Conservation (phyloP, 2,888 invertebrate genomes). For the Leptinotarsa haldemani region DNA sequence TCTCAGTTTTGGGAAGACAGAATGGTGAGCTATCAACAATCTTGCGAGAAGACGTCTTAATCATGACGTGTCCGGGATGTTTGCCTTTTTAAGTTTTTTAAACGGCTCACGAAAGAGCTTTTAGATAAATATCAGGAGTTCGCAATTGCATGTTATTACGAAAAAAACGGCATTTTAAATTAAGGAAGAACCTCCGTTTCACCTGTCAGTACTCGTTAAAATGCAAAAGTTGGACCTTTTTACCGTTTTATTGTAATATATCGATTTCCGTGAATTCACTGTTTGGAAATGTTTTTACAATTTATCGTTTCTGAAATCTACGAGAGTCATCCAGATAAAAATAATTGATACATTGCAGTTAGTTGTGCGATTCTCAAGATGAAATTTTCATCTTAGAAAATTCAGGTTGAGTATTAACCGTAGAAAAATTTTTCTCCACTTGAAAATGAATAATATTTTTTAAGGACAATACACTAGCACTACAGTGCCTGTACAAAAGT, state of each 20-base stretch:
- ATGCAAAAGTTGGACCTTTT: not conserved
- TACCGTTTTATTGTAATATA: not conserved
- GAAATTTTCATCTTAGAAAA: too few species aligned
- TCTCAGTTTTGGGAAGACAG: conserved; percentile 33
- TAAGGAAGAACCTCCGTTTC: conserved; percentile 10
- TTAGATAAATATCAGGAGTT: conserved; percentile 17
- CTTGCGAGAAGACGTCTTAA: conserved; percentile 28
- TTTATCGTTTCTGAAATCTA: not conserved
- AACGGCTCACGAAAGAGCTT: conserved; percentile 22
- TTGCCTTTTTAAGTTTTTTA: conserved; percentile 21
- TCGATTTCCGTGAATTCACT: not conserved
- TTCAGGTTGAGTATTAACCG: too few species aligned
- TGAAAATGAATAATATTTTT: too few species aligned
- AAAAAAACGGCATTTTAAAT: conserved; percentile 6
- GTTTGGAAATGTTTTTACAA: not conserved
- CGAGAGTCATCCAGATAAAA: not conserved
- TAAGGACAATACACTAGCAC: too few species aligned
- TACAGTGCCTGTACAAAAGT: too few species aligned
- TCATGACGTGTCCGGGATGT: conserved; percentile 28
- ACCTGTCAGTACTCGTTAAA: conserved; percentile 2
- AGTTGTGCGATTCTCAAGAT: too few species aligned
- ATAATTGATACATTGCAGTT: not conserved
- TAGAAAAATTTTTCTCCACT: too few species aligned
- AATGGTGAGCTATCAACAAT: conserved; percentile 3
- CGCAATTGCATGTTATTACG: conserved; percentile 14